phyloP scores from a whole-genome alignment of 2,888 invertebrate species.

The Boloria euphrosyne region DNA sequence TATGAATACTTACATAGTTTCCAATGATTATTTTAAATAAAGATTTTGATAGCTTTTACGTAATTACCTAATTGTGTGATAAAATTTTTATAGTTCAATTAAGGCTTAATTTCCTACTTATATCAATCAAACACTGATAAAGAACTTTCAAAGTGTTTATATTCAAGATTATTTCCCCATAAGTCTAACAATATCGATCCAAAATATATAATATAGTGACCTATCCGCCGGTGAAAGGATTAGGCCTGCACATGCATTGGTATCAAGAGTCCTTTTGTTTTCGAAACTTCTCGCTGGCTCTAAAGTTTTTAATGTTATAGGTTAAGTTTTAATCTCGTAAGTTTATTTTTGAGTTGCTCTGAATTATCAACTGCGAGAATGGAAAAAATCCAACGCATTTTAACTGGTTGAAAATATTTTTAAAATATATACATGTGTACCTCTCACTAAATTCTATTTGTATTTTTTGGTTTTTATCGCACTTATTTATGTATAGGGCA shows the following conservation, averaged over 20 bases:
- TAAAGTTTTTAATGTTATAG: constrained; percentile 2
- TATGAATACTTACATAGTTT: too few species aligned
- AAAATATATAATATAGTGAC: too few species aligned
- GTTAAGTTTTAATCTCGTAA: background rate
- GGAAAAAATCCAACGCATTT: background rate
- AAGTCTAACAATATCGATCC: background rate
- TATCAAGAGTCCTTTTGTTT: background rate
- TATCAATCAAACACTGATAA: background rate
- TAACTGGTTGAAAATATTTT: constrained; percentile 5
- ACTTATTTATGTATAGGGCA: too few species aligned
- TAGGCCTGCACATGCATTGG: background rate
- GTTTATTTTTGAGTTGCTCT: background rate
- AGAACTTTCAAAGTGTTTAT: constrained; percentile 2
- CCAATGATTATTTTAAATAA: background rate
- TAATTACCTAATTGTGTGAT: background rate
- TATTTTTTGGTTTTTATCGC: background rate
- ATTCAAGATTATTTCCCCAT: constrained; percentile 2
- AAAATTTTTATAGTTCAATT: constrained; percentile 4
- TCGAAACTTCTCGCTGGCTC: background rate
- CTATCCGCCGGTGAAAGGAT: too few species aligned
- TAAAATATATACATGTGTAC: background rate
- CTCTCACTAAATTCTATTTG: background rate
- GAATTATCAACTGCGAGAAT: background rate
- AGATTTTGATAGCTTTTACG: background rate
- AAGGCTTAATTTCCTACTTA: constrained; percentile 13